Base-by-base conservation (phyloP, 2,113 vertebrate species). In the Bungarus multicinctus region DNA sequence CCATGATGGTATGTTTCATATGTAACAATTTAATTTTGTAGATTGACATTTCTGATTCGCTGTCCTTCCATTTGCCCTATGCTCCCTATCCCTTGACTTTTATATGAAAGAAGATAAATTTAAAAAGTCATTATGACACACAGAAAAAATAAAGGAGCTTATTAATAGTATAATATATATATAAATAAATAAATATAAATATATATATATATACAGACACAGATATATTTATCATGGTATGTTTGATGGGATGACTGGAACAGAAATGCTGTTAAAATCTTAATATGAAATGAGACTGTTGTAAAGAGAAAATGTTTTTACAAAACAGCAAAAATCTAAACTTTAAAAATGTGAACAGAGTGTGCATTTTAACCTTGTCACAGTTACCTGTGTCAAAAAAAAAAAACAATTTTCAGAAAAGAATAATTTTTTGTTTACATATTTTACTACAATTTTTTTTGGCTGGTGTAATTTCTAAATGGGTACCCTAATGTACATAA, bases 301-400 rank as follows among this genome's bases (percentile, higher is more conserved):
- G 97, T 98, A 98, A 98, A 97, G 98, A 98, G 98, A 98, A 97
- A 98, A 98, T 98, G 97, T 96, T 95, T 96, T 94, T 58, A 94
- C 96, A 96, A 97, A 97, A 96, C 96, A 95, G 96, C 95, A 97
- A 98, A 97, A 98, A 97, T 89, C 91, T 96, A 97, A 98, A 93
- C 95, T 94, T 97, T 97, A 96, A 96, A 92, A 98, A 98, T 98
- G 98, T 99, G 98, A 98, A 98, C 96, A 95, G 94, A 98, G 98
- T 97, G 98, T 98, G 98, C 98, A 98, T 98, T 99, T 97, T 98
- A 97, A 98, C 98, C 99, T 98, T 98, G 98, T 99, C 98, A 99
- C 98, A 99, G 98, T 99, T 98, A 98, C 96, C 98, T 98, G 98
- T 99, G 98, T 98, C 98, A 98, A 98, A 98, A 47, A 98, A 94